Evolutionary conservation across 2,888 invertebrate genomes (phyloP), one percentile per base, ranked within the genome.

Genomic region (Trimorus sp.): DNA sequence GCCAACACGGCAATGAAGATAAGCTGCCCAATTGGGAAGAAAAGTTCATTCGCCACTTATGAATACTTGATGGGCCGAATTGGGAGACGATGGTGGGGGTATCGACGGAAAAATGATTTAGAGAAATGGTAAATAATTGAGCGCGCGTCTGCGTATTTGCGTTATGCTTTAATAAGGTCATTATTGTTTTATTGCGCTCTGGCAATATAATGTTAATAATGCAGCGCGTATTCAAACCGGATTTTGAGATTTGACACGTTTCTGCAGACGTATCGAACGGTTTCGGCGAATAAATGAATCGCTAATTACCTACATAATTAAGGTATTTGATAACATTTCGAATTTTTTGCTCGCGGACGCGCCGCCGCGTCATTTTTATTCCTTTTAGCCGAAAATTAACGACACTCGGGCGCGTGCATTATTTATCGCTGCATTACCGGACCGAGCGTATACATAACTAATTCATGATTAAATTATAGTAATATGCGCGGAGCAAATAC

Each of bases 211-310:
- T 49, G 38, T 73, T 58, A 74, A 74, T 74, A 74, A 74, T 63
- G 16, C 73, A 73, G n/a, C 2, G 26, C 60, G 8, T 42, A 59
- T 48, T 51, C 60, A 14, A 60, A 38, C 54, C 42, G 63, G 56
- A 74, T 65, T 65, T 74, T 74, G 65, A 74, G 65, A 74, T 65
- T 74, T 65, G 74, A 65, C 74, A 58, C 12, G 49, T 51, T 65
- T 58, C 65, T 74, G 65, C 74, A 74, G 74, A 74, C 74, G 58
- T 59, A 74, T 74, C 59, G 74, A 74, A 65, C 65, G 38, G 26
- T 38, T 63, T 56, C 56, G 36, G 58, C 51, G 65, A 65, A 74
- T 74, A 73, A 63, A 73, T 73, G 63, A 73, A 49, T 54, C 56
- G 12, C 16, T 74, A 58, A 65, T 65, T 59, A 58, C 26, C 58